A percentile compares a stretch with the other conserved stretches of the same genome.
Evolutionary conservation across 1,140 invertebrate genomes (phyloP).

Genomic region (Meteorus sp.): DNA sequence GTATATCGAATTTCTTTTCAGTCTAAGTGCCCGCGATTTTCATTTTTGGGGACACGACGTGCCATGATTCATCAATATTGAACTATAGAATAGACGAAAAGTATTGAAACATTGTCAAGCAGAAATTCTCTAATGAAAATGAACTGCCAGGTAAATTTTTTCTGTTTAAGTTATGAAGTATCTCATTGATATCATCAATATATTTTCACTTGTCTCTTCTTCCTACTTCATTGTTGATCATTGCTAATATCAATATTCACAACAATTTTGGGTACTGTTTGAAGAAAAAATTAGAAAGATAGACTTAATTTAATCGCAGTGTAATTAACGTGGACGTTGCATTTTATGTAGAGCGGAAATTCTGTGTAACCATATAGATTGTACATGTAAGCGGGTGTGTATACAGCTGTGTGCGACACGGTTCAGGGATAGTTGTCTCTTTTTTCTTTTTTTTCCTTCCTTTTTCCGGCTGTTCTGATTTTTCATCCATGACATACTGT

Average conservation of each 20-base stretch:
- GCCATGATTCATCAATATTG: conserved; percentile 18
- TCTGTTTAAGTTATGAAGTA: not conserved
- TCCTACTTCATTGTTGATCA: too few species aligned
- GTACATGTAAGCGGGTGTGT: not conserved
- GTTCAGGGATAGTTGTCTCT: conserved; percentile 28
- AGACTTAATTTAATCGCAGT: conserved; percentile 42
- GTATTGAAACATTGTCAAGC: too few species aligned
- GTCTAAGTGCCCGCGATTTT: not conserved
- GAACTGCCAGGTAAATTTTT: conserved; percentile 25
- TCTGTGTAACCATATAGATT: conserved; percentile 31
- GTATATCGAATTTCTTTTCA: too few species aligned
- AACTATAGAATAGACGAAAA: not conserved
- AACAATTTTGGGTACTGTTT: not conserved
- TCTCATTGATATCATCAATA: too few species aligned
- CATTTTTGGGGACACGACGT: conserved; percentile 4
- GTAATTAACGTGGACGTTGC: conserved; percentile 37
- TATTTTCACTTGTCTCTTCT: too few species aligned
- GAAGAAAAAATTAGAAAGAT: conserved; percentile 25
- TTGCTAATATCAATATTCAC: too few species aligned
- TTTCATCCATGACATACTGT: not conserved
- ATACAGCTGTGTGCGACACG: conserved; percentile 28
- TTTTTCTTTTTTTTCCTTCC: not conserved
- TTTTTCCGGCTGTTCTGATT: not conserved
- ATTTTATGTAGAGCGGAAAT: conserved; percentile 50
- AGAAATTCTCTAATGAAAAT: conserved; percentile 9